These are phyloP conservation scores for Scaeva pyrastri DNA, from an alignment of 2,888 invertebrate genomes.

Conservation along the genomic window DNA sequence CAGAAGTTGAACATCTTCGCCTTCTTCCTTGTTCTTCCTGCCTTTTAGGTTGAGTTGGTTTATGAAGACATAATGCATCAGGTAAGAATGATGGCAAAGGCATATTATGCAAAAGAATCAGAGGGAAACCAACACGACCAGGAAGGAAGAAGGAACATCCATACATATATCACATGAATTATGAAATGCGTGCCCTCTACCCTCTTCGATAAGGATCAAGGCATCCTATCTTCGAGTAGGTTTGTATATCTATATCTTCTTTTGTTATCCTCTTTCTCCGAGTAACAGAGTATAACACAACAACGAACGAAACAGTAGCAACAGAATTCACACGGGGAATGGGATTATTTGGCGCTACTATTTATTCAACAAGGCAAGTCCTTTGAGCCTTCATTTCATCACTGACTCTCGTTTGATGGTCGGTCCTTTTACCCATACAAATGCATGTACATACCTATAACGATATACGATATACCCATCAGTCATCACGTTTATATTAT, in stretches of 20 bases:
- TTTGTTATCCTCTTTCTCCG: no score
- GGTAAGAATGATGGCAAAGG: conserved; percentile 59
- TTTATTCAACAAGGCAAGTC: conserved; percentile 52
- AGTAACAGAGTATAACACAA: neutral
- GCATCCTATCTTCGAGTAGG: conserved; percentile 25
- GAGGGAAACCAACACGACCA: conserved; percentile 66
- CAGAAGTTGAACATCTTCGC: neutral
- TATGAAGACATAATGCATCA: conserved; percentile 56
- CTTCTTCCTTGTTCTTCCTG: conserved; percentile 17
- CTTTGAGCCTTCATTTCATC: conserved; percentile 25
- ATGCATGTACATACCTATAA: neutral
- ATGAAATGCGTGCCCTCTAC: conserved; percentile 69
- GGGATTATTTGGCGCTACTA: conserved; percentile 75
- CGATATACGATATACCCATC: neutral
- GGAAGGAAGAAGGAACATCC: conserved; percentile 69
- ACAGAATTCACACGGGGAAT: conserved; percentile 72
- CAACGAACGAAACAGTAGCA: conserved; percentile 43
- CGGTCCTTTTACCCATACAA: neutral
- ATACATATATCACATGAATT: conserved; percentile 74
- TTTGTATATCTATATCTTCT: no score
- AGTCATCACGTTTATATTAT: neutral
- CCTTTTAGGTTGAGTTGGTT: neutral
- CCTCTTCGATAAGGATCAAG: conserved; percentile 57
- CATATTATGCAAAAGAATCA: conserved; percentile 59
- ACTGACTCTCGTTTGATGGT: neutral